These are phyloP conservation scores for Lipophrys pholis DNA, from an alignment of 2,113 vertebrate genomes.

Conservation along the genomic window DNA sequence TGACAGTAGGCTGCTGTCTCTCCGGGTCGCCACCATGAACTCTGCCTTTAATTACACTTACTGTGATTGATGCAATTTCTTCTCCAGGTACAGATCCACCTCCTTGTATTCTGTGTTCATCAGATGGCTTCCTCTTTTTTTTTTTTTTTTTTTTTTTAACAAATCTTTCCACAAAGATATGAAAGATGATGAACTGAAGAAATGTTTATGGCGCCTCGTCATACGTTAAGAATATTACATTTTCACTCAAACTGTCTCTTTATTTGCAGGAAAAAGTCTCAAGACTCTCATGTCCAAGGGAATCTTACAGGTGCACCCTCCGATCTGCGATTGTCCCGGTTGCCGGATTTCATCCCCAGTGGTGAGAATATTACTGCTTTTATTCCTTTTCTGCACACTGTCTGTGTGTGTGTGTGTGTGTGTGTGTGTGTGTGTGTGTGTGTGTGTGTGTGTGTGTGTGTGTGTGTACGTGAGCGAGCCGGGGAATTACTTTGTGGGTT, in stretches of 20 bases:
- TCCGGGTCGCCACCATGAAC: slow-evolving; percentile 24
- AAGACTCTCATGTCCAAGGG: slow-evolving; percentile 99
- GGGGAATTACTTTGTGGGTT: too few species aligned
- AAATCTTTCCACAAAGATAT: too few species aligned
- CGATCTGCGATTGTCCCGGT: slow-evolving; percentile 99
- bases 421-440: background rate
- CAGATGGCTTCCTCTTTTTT: background rate
- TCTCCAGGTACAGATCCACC: slow-evolving; percentile 6
- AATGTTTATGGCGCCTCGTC: too few species aligned
- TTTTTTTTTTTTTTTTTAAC: background rate
- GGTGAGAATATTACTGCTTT: slow-evolving; percentile 86
- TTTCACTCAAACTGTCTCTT: slow-evolving; percentile 29
- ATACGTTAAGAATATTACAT: background rate
- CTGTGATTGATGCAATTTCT: slow-evolving; percentile 8
- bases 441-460: background rate
- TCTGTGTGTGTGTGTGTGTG: background rate
- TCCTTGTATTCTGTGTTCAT: background rate
- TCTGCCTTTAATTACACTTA: background rate
- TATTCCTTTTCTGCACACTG: background rate
- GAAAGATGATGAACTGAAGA: slow-evolving; percentile 8
- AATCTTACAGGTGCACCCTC: slow-evolving; percentile 99
- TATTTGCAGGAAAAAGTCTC: slow-evolving; percentile 94
- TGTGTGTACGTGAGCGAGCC: too few species aligned
- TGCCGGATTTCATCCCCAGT: slow-evolving; percentile 99
- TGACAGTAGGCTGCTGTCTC: slow-evolving; percentile 61